phyloP scores from a whole-genome alignment of 2,113 vertebrate genomes.

The Gasterosteus nipponicus region DNA sequence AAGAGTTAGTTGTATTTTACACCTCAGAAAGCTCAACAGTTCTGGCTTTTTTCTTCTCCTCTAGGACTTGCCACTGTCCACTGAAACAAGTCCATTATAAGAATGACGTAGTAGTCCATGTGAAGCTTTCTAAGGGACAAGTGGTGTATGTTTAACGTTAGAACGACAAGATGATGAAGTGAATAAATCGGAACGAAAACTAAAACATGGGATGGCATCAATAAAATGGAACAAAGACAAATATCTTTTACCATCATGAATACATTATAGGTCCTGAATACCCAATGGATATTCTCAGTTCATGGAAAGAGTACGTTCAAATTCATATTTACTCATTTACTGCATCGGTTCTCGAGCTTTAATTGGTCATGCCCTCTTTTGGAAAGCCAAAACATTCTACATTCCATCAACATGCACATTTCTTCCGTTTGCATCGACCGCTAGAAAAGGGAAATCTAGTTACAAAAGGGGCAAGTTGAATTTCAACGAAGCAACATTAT shows the following conservation, averaged over 20 bases:
- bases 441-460: neutral
- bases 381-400: neutral
- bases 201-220: neutral
- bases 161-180: neutral
- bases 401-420: neutral
- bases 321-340: neutral
- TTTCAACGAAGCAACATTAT: neutral
- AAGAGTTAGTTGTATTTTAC: neutral
- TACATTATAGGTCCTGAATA: too few species aligned
- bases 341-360: neutral
- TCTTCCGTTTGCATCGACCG: neutral
- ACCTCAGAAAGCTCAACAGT: neutral
- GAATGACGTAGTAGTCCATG: neutral
- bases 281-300: neutral
- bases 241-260: neutral
- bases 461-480: neutral
- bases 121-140: neutral
- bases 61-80: neutral
- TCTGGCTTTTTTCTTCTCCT: constrained; percentile 4
- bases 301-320: neutral
- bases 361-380: neutral
- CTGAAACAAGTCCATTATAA: neutral
- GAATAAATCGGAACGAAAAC: neutral
- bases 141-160: neutral
- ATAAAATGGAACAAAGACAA: neutral